Conservation (phyloP, 2,113 vertebrate genomes). For the Hemichromis elongatus region DNA sequence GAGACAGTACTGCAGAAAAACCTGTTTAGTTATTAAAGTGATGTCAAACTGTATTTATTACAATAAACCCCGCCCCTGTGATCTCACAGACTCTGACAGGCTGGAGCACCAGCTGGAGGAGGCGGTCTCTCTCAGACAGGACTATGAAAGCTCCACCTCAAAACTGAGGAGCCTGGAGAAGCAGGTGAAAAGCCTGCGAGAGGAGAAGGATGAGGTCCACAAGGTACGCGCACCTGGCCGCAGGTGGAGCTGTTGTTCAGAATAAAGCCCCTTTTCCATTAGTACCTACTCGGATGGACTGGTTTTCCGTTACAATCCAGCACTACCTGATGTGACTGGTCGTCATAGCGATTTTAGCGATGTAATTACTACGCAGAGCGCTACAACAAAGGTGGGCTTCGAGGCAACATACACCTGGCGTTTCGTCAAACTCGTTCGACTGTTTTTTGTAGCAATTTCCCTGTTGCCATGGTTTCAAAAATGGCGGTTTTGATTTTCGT, state of each 20-base stretch:
- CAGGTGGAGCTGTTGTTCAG: not conserved
- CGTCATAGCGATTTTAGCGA: not conserved
- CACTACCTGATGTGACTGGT: not conserved
- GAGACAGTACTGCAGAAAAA: not conserved
- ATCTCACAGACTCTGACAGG: slow-evolving; percentile 80
- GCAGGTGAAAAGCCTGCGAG: slow-evolving; percentile 81
- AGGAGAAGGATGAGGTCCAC: slow-evolving; percentile 92
- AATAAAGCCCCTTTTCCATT: not conserved
- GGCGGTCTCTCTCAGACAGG: slow-evolving; percentile 81
- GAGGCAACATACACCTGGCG: not conserved
- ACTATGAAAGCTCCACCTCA: slow-evolving; percentile 84
- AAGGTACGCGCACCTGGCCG: slow-evolving; percentile 72
- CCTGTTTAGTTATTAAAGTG: not conserved
- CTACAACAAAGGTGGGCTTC: not conserved
- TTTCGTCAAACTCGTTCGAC: not conserved
- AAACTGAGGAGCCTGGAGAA: slow-evolving; percentile 87
- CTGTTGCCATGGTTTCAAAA: not conserved
- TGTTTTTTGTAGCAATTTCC: not conserved
- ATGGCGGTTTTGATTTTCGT: not conserved
- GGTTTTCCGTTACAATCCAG: not conserved
- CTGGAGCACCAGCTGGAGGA: slow-evolving; percentile 90
- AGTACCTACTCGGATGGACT: not conserved
- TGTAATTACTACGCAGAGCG: not conserved
- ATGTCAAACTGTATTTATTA: not conserved
- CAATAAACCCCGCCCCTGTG: not conserved